Evolutionary conservation across 2,888 invertebrate genomes (phyloP), one percentile per base, ranked within the genome.

Genomic region (Thecophora atra): DNA sequence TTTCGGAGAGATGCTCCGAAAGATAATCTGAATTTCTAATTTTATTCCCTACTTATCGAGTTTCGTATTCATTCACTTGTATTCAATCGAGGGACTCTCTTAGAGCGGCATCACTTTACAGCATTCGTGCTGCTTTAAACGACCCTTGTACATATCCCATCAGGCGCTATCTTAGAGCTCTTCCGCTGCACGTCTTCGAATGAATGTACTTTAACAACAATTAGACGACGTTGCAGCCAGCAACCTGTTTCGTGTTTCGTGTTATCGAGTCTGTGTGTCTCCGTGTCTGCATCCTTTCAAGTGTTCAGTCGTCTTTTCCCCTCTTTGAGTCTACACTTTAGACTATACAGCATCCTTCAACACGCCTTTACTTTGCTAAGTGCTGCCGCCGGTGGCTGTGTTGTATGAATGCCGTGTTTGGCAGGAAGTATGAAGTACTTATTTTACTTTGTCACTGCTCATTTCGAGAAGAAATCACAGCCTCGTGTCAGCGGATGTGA

Each of bases 401-500:
- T 37, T 37, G 37, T 2, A 37, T 37, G 6, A 6, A 37, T 37
- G 37, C 47, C 2, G 0, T 47, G 47, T 17, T 47, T 37, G n/a
- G 47, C 47, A 47, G 47, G 47, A 47, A 47, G 47, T 47, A n/a
- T 17, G n/a, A n/a, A 47, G 37, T 11, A 37, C 37, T 37, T 37
- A 1, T 47, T 47, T 47, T 2, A 47, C 2, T 47, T 47, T 47
- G 47, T 54, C 54, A 11, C 19, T 7, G 21, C 54, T 19, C 54
- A 54, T 17, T 54, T 54, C 3, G 13, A 72, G 68, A 24, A 67
- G 17, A 67, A 67, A 67, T 56, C 67, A 67, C 54, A 67, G 26
- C 56, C 26, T n/a, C n/a, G 42, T 51, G 2, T 65, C 73, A 80
- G 75, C 80, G 81, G 80, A 80, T 80, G 81, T 78, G 80, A 77